A percentile compares a stretch with the other conserved stretches of the same genome.
These are phyloP conservation scores for Drosophila bocqueti DNA, from an alignment of 1,140 invertebrate species.

Conservation along the genomic window DNA sequence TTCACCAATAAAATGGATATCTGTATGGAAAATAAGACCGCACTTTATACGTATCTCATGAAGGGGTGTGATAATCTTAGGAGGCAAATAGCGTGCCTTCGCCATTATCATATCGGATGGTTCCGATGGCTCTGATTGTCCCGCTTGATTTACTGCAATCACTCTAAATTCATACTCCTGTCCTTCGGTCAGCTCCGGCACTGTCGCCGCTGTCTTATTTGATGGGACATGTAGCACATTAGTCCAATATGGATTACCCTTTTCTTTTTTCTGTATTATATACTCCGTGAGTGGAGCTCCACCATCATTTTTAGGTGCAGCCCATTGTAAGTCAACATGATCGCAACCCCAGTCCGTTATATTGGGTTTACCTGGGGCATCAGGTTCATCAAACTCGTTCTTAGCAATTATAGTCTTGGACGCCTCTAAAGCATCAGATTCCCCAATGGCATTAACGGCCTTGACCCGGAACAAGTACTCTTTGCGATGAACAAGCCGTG, in stretches of 20 bases:
- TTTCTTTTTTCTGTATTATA: slow-evolving; percentile 98
- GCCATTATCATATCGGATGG: slow-evolving; percentile 95
- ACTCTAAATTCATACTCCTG: slow-evolving; percentile 99
- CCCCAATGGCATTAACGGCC: slow-evolving; percentile 97
- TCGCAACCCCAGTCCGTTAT: slow-evolving; percentile 97
- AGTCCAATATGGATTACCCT: slow-evolving; percentile 96
- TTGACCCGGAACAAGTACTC: slow-evolving; percentile 96
- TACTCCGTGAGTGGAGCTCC: slow-evolving; percentile 97
- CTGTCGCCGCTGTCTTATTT: slow-evolving; percentile 91
- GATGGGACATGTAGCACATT: slow-evolving; percentile 95
- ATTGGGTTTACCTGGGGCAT: slow-evolving; percentile 94
- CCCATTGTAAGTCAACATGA: slow-evolving; percentile 96
- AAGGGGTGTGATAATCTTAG: slow-evolving; percentile 96
- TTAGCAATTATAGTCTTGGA: slow-evolving; percentile 95
- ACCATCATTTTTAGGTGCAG: slow-evolving; percentile 93
- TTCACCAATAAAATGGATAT: slow-evolving; percentile 96
- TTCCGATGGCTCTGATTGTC: slow-evolving; percentile 97
- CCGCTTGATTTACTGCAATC: slow-evolving; percentile 97
- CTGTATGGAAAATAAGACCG: slow-evolving; percentile 96
- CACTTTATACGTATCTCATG: slow-evolving; percentile 95
- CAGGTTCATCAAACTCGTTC: slow-evolving; percentile 97
- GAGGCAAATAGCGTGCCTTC: slow-evolving; percentile 94
- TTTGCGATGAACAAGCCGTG: slow-evolving; percentile 95
- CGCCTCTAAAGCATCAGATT: slow-evolving; percentile 96
- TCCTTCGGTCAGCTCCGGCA: slow-evolving; percentile 95